Evolutionary conservation across 2,113 vertebrate genomes (phyloP), one percentile per base, ranked within the genome.

Genomic region (Procavia capensis): DNA sequence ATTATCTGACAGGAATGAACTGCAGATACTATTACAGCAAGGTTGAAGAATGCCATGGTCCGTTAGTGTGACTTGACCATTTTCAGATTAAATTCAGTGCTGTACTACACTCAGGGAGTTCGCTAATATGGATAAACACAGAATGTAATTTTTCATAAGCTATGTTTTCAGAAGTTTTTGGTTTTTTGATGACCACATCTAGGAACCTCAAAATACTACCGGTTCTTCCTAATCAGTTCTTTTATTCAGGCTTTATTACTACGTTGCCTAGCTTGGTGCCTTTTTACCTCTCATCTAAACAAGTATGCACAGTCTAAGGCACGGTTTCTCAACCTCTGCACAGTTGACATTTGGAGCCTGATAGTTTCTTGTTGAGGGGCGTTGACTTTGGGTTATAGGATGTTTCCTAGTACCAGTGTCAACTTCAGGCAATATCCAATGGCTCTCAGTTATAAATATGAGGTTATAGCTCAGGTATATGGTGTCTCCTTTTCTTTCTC

Each of bases 111-210:
- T n/a, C 50, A 86, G 47, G 29, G 29, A 78, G 79, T 29, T 75
- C 3, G 39, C 29, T 84, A 39, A 64, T 31, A 70, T 85, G 79
- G 54, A 72, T 50, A 34, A 87, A 91, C n/a, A 16, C 29, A 68
- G 50, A 50, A 31, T 57, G 24, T 41, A 66, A 22, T 34, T 76
- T 74, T 80, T 80, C 74, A 34, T 8, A 43, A 25, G 17, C 41
- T 70, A 0, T 80, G 47, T 74, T 81, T 96, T 70, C 79, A 91
- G 70, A 68, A 5, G 36, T 54, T 92, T 91, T 81, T 80, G 63
- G 25, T 22, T 66, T 93, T 72, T 66, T 6, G 81, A 25, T 76
- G 7, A 29, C 3, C 17, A 1, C 39, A 61, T 39, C 43, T 50
- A 70, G 31, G 2, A 61, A 59, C 6, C 39, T 20, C 19, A 2